phyloP scores from a whole-genome alignment of 2,113 vertebrate genomes.

The Apodemus sylvaticus region DNA sequence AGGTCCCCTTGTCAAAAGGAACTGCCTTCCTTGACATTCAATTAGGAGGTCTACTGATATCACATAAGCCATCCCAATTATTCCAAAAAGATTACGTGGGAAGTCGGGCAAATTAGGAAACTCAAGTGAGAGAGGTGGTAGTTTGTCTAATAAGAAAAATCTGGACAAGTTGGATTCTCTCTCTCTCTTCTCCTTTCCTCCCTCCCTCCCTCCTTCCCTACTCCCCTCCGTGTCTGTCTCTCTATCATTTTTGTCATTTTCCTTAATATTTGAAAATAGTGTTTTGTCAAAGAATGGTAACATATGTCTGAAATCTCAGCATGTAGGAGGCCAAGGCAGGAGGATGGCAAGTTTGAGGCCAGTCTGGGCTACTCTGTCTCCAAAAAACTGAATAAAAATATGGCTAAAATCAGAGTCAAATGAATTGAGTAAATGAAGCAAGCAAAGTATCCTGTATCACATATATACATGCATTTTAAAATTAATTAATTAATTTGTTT shows the following conservation, averaged over 20 bases:
- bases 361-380: not conserved
- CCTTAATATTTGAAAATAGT: not conserved
- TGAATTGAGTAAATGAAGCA: not conserved
- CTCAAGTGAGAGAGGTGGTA: not conserved
- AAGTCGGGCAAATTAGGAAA: slow-evolving; percentile 30
- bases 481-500: too few species aligned
- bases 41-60: slow-evolving; percentile 57
- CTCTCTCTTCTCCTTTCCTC: not conserved
- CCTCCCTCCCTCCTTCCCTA: too few species aligned
- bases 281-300: not conserved
- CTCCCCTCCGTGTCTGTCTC: too few species aligned
- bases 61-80: slow-evolving; percentile 2
- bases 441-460: not conserved
- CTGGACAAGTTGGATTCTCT: slow-evolving; percentile 5
- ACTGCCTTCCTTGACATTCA: slow-evolving; percentile 60
- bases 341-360: not conserved
- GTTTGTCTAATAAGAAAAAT: slow-evolving; percentile 16
- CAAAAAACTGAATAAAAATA: not conserved
- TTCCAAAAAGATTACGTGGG: slow-evolving; percentile 34
- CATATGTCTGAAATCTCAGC: not conserved
- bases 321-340: not conserved
- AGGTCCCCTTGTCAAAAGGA: slow-evolving; percentile 64
- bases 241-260: too few species aligned
- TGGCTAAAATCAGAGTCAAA: not conserved
- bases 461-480: not conserved